Evolutionary conservation across 2,113 vertebrate genomes (phyloP).

Genomic region (Bombycilla garrulus): DNA sequence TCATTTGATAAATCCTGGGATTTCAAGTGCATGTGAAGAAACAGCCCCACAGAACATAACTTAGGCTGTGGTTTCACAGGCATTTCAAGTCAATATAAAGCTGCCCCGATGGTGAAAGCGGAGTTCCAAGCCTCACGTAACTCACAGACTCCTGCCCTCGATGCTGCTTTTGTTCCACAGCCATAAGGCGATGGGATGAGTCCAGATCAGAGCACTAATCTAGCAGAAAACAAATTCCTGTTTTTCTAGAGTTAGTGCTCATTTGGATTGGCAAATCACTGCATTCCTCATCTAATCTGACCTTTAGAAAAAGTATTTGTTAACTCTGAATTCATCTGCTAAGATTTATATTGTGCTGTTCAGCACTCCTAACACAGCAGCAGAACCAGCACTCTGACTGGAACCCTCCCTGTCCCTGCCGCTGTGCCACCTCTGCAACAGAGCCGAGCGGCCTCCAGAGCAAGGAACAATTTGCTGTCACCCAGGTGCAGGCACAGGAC

Average conservation of each 20-base stretch:
- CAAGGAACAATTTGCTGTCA: background rate
- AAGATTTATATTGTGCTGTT: background rate
- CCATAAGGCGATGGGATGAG: background rate
- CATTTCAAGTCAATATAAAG: background rate
- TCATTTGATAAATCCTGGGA: background rate
- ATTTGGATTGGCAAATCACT: slow-evolving; percentile 31
- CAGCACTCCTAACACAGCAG: background rate
- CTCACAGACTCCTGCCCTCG: background rate
- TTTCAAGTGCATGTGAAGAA: background rate
- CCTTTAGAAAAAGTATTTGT: slow-evolving; percentile 34
- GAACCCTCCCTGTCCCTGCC: background rate
- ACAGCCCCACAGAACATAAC: background rate
- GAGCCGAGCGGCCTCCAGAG: background rate
- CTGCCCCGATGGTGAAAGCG: background rate
- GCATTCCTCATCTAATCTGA: slow-evolving; percentile 49
- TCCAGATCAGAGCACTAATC: slow-evolving; percentile 6
- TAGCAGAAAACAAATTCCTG: slow-evolving; percentile 33
- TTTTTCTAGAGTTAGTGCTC: slow-evolving; percentile 20
- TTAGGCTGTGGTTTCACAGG: background rate
- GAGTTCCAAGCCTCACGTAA: background rate
- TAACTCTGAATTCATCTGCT: slow-evolving; percentile 10
- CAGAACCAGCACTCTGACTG: background rate
- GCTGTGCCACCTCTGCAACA: background rate
- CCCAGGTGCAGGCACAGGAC: background rate
- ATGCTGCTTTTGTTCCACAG: background rate